Conservation (phyloP, 1,140 invertebrate genomes). For the Trichonephila clavata region DNA sequence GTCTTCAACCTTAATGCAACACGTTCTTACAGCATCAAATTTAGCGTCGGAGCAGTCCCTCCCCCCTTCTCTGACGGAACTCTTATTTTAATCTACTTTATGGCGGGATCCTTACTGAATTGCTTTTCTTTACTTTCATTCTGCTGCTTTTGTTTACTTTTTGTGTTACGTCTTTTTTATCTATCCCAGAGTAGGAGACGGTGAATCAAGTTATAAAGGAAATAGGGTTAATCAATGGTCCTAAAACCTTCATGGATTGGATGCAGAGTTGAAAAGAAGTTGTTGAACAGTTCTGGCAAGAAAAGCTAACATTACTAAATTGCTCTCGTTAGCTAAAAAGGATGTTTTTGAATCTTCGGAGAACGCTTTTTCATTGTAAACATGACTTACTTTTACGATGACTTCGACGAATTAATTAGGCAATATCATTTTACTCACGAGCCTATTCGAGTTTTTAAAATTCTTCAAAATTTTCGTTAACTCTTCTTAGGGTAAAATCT, state of each 20-base stretch:
- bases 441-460: background rate
- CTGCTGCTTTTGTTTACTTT: slow-evolving; percentile 53
- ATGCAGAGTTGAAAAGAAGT: slow-evolving; percentile 53
- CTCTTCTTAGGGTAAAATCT: too few relatives aligned
- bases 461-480: background rate
- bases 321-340: slow-evolving; percentile 69
- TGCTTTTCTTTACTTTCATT: slow-evolving; percentile 61
- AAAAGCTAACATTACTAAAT: slow-evolving; percentile 73
- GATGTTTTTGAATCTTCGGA: slow-evolving; percentile 45
- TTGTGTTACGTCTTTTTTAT: slow-evolving; percentile 28
- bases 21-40: slow-evolving; percentile 60
- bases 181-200: background rate
- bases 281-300: slow-evolving; percentile 48
- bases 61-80: background rate
- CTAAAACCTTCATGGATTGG: slow-evolving; percentile 43
- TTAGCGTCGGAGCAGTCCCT: slow-evolving; percentile 26
- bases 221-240: slow-evolving; percentile 72
- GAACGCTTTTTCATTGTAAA: background rate
- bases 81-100: slow-evolving; percentile 74
- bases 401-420: background rate
- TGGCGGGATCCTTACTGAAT: slow-evolving; percentile 48
- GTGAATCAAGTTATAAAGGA: slow-evolving; percentile 60
- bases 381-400: background rate
- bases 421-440: background rate
- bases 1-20: slow-evolving; percentile 44